phyloP scores from a whole-genome alignment of 2,797 vertebrate genomes.

The Arctocebus calabarensis region DNA sequence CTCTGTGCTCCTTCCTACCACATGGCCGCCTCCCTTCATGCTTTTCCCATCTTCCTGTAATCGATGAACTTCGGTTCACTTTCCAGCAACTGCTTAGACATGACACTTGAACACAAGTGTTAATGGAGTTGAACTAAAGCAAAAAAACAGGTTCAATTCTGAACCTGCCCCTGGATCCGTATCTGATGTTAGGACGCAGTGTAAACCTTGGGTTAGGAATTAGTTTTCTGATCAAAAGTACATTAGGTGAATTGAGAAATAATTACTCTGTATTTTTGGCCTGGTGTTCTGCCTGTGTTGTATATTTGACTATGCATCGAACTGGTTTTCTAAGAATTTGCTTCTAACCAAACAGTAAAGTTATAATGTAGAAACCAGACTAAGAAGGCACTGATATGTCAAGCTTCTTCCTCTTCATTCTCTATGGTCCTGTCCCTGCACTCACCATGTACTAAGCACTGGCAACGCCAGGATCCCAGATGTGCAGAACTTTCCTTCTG shows the following conservation, averaged over 20 bases:
- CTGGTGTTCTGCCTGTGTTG: fast-evolving
- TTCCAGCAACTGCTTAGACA: background rate
- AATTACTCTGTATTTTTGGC: background rate
- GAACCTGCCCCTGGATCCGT: background rate
- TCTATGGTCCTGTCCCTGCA: background rate
- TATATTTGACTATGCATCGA: fast-evolving
- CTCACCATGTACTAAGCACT: fast-evolving
- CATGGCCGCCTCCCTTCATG: background rate
- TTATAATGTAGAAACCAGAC: background rate
- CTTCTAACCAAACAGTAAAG: background rate
- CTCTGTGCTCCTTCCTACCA: background rate
- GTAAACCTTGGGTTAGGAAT: background rate
- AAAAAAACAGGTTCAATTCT: background rate
- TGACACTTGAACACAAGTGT: background rate
- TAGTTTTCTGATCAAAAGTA: background rate
- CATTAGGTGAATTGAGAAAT: background rate
- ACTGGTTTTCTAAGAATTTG: background rate
- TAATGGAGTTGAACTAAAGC: background rate
- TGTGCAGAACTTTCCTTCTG: fast-evolving
- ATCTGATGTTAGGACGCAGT: background rate
- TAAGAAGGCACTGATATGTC: background rate
- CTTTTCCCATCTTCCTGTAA: background rate
- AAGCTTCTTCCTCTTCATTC: background rate
- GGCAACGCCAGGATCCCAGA: background rate
- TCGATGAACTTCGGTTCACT: background rate